phyloP scores from a whole-genome alignment of 2,888 invertebrate genomes.

The Ochropleura plecta region DNA sequence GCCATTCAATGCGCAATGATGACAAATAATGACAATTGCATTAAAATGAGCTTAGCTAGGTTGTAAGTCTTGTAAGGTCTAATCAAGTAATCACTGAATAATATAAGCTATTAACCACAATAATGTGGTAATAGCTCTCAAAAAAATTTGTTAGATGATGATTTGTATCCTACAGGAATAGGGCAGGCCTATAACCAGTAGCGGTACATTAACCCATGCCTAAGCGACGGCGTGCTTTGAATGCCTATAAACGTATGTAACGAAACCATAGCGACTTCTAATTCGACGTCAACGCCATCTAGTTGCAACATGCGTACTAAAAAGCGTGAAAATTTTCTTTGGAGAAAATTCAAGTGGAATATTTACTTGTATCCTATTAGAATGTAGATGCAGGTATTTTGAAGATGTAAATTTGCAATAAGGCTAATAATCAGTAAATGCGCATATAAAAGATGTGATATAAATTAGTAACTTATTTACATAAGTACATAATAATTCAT shows the following conservation, averaged over 20 bases:
- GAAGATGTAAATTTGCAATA: background rate
- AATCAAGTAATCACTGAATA: background rate
- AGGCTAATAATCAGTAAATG: background rate
- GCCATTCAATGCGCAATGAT: background rate
- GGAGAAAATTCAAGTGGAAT: background rate
- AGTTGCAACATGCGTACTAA: conserved; percentile 29
- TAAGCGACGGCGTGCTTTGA: fast-evolving
- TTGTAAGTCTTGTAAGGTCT: background rate
- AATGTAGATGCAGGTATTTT: background rate
- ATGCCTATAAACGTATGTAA: conserved; percentile 37
- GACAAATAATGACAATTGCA: background rate
- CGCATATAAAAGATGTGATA: background rate
- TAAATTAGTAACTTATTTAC: background rate
- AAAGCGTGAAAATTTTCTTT: background rate
- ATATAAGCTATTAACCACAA: conserved; percentile 41
- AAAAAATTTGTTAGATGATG: conserved; percentile 47
- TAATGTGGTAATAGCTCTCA: conserved; percentile 21
- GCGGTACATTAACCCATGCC: conserved; percentile 7
- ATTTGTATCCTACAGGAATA: conserved; percentile 32
- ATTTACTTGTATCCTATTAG: background rate
- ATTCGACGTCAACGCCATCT: conserved; percentile 53
- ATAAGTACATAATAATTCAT: background rate
- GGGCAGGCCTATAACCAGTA: conserved; percentile 50
- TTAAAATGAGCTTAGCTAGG: background rate
- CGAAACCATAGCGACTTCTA: conserved; percentile 58